Percentiles rank a stretch among this genome's conserved stretches.
phyloP scores from a whole-genome alignment of 1,140 invertebrate species.

The Lanistes nyassanus region DNA sequence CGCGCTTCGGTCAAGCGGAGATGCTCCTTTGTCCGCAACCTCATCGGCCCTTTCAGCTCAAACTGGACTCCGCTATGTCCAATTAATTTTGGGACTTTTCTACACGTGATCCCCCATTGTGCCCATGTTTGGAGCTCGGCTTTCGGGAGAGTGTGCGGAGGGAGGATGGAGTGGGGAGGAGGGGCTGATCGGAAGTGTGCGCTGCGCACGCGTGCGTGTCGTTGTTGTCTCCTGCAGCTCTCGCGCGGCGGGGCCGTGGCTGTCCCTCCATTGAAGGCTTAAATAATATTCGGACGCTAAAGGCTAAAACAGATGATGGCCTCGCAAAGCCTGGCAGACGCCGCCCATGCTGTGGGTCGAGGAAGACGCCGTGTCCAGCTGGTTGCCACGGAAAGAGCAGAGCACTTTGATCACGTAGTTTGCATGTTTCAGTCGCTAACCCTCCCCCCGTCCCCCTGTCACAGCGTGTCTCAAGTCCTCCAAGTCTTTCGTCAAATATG shows the following conservation, averaged over 20 bases:
- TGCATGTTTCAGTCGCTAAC: background rate
- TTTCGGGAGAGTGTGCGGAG: background rate
- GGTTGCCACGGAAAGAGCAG: background rate
- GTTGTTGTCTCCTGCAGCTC: background rate
- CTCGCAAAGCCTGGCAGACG: background rate
- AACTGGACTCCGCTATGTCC: too few species aligned
- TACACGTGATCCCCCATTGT: too few species aligned
- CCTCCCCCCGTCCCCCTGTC: too few species aligned
- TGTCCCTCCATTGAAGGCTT: background rate
- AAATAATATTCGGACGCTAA: conserved; percentile 6
- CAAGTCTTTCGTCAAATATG: conserved; percentile 2
- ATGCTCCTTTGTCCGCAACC: too few species aligned
- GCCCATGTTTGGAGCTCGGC: background rate
- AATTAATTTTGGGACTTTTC: too few species aligned
- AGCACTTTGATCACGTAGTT: background rate
- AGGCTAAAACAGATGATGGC: conserved; percentile 9
- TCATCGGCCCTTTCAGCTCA: too few species aligned
- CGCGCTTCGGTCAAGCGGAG: too few species aligned
- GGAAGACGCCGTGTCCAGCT: background rate
- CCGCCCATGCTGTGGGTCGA: background rate
- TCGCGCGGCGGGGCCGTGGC: background rate
- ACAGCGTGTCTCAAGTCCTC: background rate
- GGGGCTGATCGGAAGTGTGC: background rate
- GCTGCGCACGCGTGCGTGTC: background rate
- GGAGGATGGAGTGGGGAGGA: background rate